A percentile compares a stretch with the other conserved stretches of the same genome.
Conservation (phyloP, 2,888 invertebrate species). For the Conus canariensis region DNA sequence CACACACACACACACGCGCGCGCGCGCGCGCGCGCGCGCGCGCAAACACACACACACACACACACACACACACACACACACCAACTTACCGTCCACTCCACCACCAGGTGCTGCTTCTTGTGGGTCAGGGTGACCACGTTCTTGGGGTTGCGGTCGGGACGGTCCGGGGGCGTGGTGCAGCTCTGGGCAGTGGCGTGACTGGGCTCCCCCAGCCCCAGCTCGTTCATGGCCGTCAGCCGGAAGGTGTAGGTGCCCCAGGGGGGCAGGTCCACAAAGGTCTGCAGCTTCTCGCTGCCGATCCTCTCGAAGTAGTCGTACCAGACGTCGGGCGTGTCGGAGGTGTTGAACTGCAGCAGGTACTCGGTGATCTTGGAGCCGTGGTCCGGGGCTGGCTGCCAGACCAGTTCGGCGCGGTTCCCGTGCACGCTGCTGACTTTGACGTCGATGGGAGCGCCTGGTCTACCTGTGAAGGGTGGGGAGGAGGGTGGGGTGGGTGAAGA, state of each 20-base stretch:
- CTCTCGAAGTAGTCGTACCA: constrained; percentile 82
- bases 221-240: constrained; percentile 75
- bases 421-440: constrained; percentile 83
- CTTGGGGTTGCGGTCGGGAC: constrained; percentile 75
- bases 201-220: constrained; percentile 75
- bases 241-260: constrained; percentile 77
- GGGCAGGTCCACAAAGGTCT: constrained; percentile 57
- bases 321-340: constrained; percentile 93
- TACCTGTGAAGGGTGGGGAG: constrained; percentile 82
- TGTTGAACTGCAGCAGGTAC: constrained; percentile 94
- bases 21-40: too few relatives aligned
- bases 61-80: background rate
- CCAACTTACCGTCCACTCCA: constrained; percentile 76
- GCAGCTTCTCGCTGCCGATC: constrained; percentile 52
- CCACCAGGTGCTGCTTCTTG: constrained; percentile 73
- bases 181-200: constrained; percentile 66
- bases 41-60: background rate
- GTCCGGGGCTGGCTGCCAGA: constrained; percentile 94
- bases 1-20: background rate
- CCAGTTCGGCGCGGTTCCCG: constrained; percentile 70
- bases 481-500: background rate
- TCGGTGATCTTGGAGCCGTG: constrained; percentile 95
- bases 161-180: constrained; percentile 71
- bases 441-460: constrained; percentile 91
- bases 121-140: constrained; percentile 74